Base-by-base conservation (phyloP, 2,888 invertebrate species). In the Physocephala rufipes region DNA sequence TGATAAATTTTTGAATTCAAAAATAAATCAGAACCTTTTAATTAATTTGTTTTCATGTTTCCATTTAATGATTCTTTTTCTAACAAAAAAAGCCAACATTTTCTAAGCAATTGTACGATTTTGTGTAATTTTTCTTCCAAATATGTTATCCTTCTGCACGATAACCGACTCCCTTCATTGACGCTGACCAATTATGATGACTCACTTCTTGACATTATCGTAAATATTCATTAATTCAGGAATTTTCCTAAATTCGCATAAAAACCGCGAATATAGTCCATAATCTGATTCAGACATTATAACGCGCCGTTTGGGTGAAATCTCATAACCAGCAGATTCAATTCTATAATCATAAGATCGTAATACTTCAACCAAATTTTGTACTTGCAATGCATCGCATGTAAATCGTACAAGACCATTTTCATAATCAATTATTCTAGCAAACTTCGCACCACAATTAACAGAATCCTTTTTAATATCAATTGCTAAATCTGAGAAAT, bases 151-250 rank as follows among this genome's bases (percentile, higher is more conserved):
- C 45, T 45, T 45, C 15, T 45, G 9, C 45, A 12, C 15, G 45
- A 15, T 45, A 45, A 9, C 9, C 15, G 45, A 12, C 45, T 45
- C 15, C 45, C 9, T 45, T 53, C n/a, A n/a, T n/a, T n/a, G n/a
- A n/a, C n/a, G n/a, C n/a, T n/a, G n/a, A n/a, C n/a, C n/a, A n/a
- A n/a, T n/a, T 36, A 36, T 7, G 36, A 36, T 36, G 36, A 9
- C 36, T 67, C 51, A 82, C 78, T 79, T 19, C 26, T 67, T 67
- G 47, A 82, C 78, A 79, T 82, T 82, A 75, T 81, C 82, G 71
- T 78, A 80, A 62, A 80, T 71, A 19, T 76, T 76, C 13, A 77
- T 73, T 45, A 82, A 65, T 63, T 79, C 79, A 19, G 69, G 55
- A 45, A 78, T 70, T 51, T 74, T 49, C 19, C 67, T 51, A 7